phyloP scores from a whole-genome alignment of 2,113 vertebrate genomes.

The Psittacula cyanocephala region DNA sequence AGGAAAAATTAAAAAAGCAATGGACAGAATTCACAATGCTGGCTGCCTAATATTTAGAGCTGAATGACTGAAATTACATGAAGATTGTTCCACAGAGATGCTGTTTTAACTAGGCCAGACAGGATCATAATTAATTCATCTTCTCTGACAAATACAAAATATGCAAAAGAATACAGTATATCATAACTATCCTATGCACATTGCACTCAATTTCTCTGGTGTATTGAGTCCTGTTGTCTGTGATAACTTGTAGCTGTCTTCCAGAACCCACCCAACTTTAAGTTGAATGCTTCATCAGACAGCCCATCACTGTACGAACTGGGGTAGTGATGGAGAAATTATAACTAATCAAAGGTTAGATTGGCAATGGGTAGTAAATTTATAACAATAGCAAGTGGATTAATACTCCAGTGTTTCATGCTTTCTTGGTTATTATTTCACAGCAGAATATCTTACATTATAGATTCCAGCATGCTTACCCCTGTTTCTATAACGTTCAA shows the following conservation, averaged over 20 bases:
- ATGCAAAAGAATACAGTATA: background rate
- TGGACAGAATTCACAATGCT: background rate
- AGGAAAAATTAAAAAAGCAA: background rate
- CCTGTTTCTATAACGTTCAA: background rate
- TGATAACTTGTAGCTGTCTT: background rate
- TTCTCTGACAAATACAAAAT: background rate
- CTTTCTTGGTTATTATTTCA: background rate
- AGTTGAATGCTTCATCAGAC: background rate
- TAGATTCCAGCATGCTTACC: accelerated
- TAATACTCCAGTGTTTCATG: background rate
- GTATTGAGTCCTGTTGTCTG: background rate
- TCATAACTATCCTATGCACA: background rate
- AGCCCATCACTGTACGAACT: background rate
- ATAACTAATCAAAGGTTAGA: background rate
- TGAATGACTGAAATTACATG: background rate
- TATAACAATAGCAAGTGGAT: background rate
- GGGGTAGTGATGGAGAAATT: background rate
- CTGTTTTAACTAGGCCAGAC: background rate
- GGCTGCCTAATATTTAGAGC: background rate
- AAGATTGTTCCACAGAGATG: background rate
- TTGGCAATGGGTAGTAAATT: background rate
- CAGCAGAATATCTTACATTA: background rate
- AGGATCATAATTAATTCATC: background rate
- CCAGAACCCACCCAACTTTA: background rate
- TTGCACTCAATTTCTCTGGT: background rate